Base-by-base conservation (phyloP, 1,140 invertebrate species). In the Atta colombica region DNA sequence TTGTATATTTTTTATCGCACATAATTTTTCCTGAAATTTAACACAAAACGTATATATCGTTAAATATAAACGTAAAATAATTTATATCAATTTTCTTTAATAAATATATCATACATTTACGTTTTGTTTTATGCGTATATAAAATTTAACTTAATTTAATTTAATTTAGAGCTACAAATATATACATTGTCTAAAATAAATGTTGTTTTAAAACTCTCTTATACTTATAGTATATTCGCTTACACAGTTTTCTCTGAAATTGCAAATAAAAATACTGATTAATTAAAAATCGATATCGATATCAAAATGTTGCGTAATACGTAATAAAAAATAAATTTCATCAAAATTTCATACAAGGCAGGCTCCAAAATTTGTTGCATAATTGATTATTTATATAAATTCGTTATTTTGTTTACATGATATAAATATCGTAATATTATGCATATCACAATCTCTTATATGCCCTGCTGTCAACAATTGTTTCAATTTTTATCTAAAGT, bases 401-500 rank as follows among this genome's bases (percentile, higher is more conserved):
- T 18, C 21, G 6, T 81, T 25, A 58, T 3, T 71, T 71, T 49
- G 0, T 55, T 69, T 25, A 3, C 8, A 51, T 51, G 14, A 82
- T 72, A 49, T 8, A 49, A 84, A 74, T 84, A 63, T 51, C 28
- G 5, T 63, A 61, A 74, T 51, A 21, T 74, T 39, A 60, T 45
- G 51, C 45, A 45, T 45, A 72, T 58, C 35, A 35, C 1, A 60
- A 45, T 45, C 39, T 1, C 39, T 45, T 82, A 61, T 25, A n/a
- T 53, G 12, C 10, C 8, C 31, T 28, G 68, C 28, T 82, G 39
- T 84, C 69, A 75, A 6, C 53, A 61, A 49, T 53, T 84, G 55
- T 51, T 51, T 7, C 39, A 61, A 84, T 84, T 75, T 81, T 81
- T 68, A 81, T 69, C 49, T 61, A 84, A 84, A 84, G 68, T 60